Evolutionary conservation across 1,140 invertebrate genomes (phyloP).

Genomic region (Formica exsecta): DNA sequence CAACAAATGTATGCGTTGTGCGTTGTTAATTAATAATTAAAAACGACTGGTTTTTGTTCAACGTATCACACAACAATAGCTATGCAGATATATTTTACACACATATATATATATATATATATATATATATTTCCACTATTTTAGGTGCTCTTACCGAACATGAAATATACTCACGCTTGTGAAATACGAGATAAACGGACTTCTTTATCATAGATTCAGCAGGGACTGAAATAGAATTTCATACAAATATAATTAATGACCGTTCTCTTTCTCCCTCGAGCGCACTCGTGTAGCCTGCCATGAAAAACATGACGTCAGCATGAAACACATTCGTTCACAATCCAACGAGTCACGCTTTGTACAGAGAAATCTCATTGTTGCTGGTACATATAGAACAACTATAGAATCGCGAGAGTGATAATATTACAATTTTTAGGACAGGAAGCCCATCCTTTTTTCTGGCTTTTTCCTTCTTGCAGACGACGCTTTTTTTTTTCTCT

Average conservation of each 20-base stretch:
- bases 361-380: slow-evolving; percentile 49
- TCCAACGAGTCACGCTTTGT: slow-evolving; percentile 51
- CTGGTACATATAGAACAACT: not conserved
- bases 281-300: slow-evolving; percentile 47
- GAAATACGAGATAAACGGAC: slow-evolving; percentile 49
- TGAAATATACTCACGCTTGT: not conserved
- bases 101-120: not conserved
- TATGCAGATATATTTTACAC: not conserved
- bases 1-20: too few species aligned
- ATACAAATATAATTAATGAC: slow-evolving; percentile 50
- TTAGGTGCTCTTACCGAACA: not conserved
- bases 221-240: slow-evolving; percentile 46
- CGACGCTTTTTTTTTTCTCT: too few species aligned
- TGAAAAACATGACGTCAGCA: slow-evolving; percentile 58
- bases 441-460: not conserved
- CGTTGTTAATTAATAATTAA: too few species aligned
- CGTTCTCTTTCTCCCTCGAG: slow-evolving; percentile 20
- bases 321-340: slow-evolving; percentile 49
- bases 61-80: not conserved
- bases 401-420: slow-evolving; percentile 3
- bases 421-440: slow-evolving; percentile 21
- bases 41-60: too few species aligned
- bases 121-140: not conserved
- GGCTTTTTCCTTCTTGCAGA: not conserved
- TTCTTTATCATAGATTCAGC: slow-evolving; percentile 44